phyloP scores from a whole-genome alignment of 2,888 invertebrate species.

The Acrocyrtus sp. region DNA sequence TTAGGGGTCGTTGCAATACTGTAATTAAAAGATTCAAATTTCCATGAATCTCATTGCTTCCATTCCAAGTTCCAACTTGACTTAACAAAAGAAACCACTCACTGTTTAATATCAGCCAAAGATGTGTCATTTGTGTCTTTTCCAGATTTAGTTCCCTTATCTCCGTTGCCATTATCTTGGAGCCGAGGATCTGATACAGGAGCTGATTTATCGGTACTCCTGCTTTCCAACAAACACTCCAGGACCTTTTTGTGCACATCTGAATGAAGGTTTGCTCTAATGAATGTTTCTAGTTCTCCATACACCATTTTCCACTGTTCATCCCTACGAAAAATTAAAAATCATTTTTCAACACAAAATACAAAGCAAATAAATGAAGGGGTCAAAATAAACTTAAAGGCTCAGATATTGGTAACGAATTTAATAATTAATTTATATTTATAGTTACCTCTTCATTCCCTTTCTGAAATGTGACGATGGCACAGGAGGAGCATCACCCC shows the following conservation, averaged over 20 bases:
- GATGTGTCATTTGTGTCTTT: constrained; percentile 48
- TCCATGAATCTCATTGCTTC: too few relatives aligned
- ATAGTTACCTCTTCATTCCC: constrained; percentile 66
- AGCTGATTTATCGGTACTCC: constrained; percentile 68
- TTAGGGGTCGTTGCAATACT: constrained; percentile 21
- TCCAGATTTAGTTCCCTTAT: constrained; percentile 67
- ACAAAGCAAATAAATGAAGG: constrained; percentile 2
- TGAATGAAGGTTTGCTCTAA: constrained; percentile 82
- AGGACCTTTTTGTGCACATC: constrained; percentile 81
- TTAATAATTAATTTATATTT: constrained; percentile 1
- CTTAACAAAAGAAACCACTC: neutral
- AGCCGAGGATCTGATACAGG: constrained; percentile 63
- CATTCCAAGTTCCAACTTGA: neutral
- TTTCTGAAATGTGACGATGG: constrained; percentile 66
- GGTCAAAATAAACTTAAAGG: neutral
- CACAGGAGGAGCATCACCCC: constrained; percentile 62
- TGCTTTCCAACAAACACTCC: constrained; percentile 82
- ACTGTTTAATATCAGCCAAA: constrained; percentile 43
- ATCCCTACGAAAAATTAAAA: constrained; percentile 70
- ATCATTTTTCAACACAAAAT: neutral
- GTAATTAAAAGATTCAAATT: neutral
- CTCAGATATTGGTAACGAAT: too few relatives aligned
- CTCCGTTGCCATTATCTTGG: constrained; percentile 65
- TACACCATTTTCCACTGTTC: constrained; percentile 93
- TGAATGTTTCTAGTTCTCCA: constrained; percentile 85